Base-by-base conservation (phyloP, 2,888 invertebrate genomes). In the Zeuzera pyrina region DNA sequence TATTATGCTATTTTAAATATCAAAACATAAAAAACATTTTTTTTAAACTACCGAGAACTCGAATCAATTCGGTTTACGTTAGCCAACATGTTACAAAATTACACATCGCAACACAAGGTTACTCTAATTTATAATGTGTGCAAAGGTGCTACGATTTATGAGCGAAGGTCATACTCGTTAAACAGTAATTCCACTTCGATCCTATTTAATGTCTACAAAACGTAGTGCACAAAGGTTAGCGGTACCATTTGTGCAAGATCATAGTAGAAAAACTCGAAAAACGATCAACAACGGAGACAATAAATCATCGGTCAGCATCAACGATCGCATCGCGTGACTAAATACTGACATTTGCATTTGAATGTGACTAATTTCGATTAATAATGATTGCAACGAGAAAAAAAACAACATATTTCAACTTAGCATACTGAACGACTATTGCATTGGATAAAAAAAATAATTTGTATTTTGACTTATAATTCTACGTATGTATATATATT, bases 321-420 rank as follows among this genome's bases (percentile, higher is more conserved):
- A 59, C 44, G 52, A 54, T 43, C 45, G 42, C 36, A 49, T 60
- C 44, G 57, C 57, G 56, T 62, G 61, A 47, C 47, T 37, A 32
- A 42, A 46, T 49, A 43, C 55, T 58, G 55, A 66, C 59, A 67
- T 70, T 72, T 57, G 57, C 58, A 67, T 68, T 64, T 62, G 48
- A 46, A 47, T 54, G 42, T 49, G 48, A 59, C 56, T 59, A 59
- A 68, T 67, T 65, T 55, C 45, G 38, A 48, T 48, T 51, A 57
- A 57, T 49, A 50, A 57, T 54, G 54, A 49, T 49, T 42, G 47
- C 47, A 43, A 49, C 44, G 43, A n/a, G n/a, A n/a, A n/a, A n/a
- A n/a, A n/a, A n/a, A n/a, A n/a, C n/a, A n/a, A n/a, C n/a, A n/a
- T n/a, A n/a, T n/a, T n/a, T n/a, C n/a, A n/a, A n/a, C n/a, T n/a